Conservation (phyloP, 1,140 invertebrate genomes). For the Aphelinus atriplicis region DNA sequence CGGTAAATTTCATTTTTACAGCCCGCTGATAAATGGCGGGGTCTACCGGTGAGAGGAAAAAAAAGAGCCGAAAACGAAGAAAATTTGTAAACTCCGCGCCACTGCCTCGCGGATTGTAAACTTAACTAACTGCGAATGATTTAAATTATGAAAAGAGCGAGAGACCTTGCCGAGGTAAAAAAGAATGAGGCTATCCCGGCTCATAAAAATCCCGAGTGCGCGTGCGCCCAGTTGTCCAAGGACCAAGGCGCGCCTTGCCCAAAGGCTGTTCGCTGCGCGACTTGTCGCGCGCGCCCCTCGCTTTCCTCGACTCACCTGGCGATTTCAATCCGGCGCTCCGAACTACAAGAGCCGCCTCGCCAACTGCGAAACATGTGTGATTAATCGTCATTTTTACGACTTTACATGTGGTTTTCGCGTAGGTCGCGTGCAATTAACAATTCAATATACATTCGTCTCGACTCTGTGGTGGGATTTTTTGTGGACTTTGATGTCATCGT, state of each 20-base stretch:
- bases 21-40: constrained; percentile 6
- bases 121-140: constrained; percentile 24
- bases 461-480: no score
- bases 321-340: constrained; percentile 8
- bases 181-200: constrained; percentile 27
- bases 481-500: no score
- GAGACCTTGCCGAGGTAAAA: constrained; percentile 12
- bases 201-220: constrained; percentile 21
- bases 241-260: not conserved
- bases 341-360: no score
- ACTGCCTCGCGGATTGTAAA: constrained; percentile 21
- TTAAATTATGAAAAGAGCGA: constrained; percentile 27
- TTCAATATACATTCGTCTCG: no score
- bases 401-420: no score
- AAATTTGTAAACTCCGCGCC: constrained; percentile 11
- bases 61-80: not conserved
- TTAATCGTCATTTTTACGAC: no score
- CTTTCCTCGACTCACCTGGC: constrained; percentile 4
- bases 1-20: constrained; percentile 11
- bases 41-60: no score
- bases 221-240: constrained; percentile 12
- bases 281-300: no score
- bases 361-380: no score
- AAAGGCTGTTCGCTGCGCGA: no score
- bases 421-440: no score